Percentiles rank a stretch among this genome's conserved stretches.
phyloP scores from a whole-genome alignment of 2,888 invertebrate species.

The Pegoplata infirma region DNA sequence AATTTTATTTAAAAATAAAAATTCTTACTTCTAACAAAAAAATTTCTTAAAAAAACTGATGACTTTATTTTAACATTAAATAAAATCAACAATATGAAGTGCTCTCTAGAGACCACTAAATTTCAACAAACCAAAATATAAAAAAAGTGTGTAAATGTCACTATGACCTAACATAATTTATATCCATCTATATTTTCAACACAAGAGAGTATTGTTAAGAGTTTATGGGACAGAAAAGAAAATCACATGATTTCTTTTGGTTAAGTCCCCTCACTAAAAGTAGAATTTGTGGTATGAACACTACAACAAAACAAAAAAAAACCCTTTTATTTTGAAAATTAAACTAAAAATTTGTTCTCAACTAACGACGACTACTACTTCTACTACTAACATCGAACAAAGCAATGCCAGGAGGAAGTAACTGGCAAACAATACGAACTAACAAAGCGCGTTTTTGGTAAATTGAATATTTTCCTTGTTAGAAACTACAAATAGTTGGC shows the following conservation, averaged over 20 bases:
- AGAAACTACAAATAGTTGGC: background rate
- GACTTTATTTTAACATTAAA: background rate
- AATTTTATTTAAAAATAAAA: background rate
- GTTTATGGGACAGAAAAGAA: background rate
- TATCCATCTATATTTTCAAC: conserved; percentile 13
- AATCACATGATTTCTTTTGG: conserved; percentile 6
- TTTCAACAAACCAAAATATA: conserved; percentile 16
- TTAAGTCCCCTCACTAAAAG: background rate
- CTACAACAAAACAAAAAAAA: too few relatives aligned
- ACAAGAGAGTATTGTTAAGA: background rate
- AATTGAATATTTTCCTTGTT: conserved; percentile 16
- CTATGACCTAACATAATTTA: conserved; percentile 38
- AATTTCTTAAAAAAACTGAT: background rate
- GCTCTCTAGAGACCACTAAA: conserved; percentile 41
- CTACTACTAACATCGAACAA: too few relatives aligned
- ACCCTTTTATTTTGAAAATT: background rate
- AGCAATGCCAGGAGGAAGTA: background rate
- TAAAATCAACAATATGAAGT: conserved; percentile 39
- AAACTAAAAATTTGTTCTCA: background rate
- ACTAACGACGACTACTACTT: too few relatives aligned
- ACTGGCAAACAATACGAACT: background rate
- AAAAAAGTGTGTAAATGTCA: conserved; percentile 27
- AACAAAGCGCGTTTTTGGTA: background rate
- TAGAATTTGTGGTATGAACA: background rate
- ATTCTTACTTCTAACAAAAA: background rate